Base-by-base conservation (phyloP, 2,888 invertebrate species). In the Pteria penguin region DNA sequence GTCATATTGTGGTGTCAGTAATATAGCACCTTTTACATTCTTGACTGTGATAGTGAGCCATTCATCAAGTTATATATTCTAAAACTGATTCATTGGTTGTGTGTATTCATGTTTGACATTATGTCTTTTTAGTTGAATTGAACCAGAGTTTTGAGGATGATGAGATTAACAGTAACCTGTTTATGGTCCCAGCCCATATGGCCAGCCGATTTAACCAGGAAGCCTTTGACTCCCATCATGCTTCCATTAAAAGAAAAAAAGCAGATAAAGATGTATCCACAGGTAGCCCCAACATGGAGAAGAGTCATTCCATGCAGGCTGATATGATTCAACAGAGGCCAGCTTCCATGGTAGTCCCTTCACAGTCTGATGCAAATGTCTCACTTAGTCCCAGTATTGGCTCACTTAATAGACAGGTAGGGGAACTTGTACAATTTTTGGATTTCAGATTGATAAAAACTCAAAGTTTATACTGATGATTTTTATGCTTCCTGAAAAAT, bases 211-310 rank as follows among this genome's bases (percentile, higher is more conserved):
- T 79, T 22, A 73, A 76, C 11, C 18, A 71, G 8, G 75, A 80
- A n/a, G 62, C 76, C 3, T 79, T 90, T 52, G 93, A 93, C 85
- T 93, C 93, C 24, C 93, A 93, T 82, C 93, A 93, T 85, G 92
- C 93, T 5, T 93, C 93, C 14, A 87, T 93, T 66, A 92, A 93
- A 79, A 88, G 93, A 75, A 92, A 92, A 84, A 93, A 93, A 86
- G 89, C 71, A 87, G 86, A 85, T 63, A 84, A 84, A 63, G 84
- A 85, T 45, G 63, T 69, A 0, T 36, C 32, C n/a, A 73, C 91
- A 91, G 92, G 91, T 77, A 92, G 93, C 63, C 93, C 93, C 3
- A 92, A 92, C n/a, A 85, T 93, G 78, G 93, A 93, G 86, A 92
- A 93, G 86, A 90, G 88, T 73, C 87, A 88, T 67, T 89, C 89